Conservation (phyloP, 2,888 invertebrate genomes). For the Cybosia mesomella region DNA sequence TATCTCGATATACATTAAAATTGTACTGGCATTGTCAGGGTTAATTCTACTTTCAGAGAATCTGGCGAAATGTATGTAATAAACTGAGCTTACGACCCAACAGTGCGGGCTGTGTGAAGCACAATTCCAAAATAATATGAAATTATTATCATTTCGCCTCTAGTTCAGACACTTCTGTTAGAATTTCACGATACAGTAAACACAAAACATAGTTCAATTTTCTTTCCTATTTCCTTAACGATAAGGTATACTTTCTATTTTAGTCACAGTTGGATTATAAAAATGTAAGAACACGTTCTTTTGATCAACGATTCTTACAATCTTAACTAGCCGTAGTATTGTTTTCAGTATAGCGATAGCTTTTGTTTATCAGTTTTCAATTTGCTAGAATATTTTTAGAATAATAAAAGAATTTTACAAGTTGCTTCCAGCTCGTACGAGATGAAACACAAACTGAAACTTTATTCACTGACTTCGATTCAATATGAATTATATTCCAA, state of each 20-base stretch:
- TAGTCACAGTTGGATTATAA: slow-evolving; percentile 36
- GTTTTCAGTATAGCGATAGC: slow-evolving; percentile 32
- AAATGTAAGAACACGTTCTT: slow-evolving; percentile 38
- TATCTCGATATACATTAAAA: slow-evolving; percentile 42
- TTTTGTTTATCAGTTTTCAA: slow-evolving; percentile 38
- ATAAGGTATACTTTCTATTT: slow-evolving; percentile 29
- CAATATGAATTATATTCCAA: neutral
- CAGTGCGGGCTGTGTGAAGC: slow-evolving; percentile 44
- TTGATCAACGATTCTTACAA: slow-evolving; percentile 45
- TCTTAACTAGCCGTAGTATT: slow-evolving; percentile 44
- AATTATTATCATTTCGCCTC: slow-evolving; percentile 53
- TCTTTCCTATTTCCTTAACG: slow-evolving; percentile 16
- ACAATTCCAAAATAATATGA: slow-evolving; percentile 57
- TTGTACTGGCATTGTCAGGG: slow-evolving; percentile 45
- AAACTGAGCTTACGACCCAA: slow-evolving; percentile 52
- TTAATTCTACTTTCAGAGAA: slow-evolving; percentile 52
- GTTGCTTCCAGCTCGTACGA: neutral
- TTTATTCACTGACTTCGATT: neutral
- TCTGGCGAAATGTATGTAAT: slow-evolving; percentile 55
- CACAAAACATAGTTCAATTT: slow-evolving; percentile 19
- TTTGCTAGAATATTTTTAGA: slow-evolving; percentile 13
- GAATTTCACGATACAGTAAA: slow-evolving; percentile 52
- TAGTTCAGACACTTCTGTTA: slow-evolving; percentile 43
- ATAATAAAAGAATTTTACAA: neutral
- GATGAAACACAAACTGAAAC: neutral